Base-by-base conservation (phyloP, 2,797 vertebrate genomes). In the Hybognathus amarus region DNA sequence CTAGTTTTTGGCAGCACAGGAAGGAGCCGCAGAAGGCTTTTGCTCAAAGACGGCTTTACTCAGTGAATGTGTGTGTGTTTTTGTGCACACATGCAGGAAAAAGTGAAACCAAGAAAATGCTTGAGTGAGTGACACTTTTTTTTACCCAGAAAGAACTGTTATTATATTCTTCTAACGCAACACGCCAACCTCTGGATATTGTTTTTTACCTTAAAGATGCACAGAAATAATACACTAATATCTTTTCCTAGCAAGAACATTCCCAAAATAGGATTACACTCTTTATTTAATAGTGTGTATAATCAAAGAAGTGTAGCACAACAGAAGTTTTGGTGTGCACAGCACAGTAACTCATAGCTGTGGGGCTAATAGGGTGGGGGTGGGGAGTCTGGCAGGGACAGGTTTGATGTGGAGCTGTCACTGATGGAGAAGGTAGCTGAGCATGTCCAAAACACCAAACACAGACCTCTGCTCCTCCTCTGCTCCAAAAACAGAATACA, bases 401-500 rank as follows among this genome's bases (percentile, higher is more conserved):
- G 86, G 85, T 87, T 89, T 89, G 86, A 88, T 88, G 86, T 87
- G 86, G 82, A 87, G 86, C 87, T 87, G 87, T 88, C 87, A 88
- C 82, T 88, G 86, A 87, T 81, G 85, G 87, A 81, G 77, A 88
- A 83, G 86, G 83, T 93, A 94, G 93, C 89, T 88, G 89, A 87
- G 91, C 90, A 92, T 93, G 93, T 92, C 89, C 90, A 86, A 83
- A 84, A 89, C 86, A 88, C 89, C 89, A 88, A 92, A 93, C 91
- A 87, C 80, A 91, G 91, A 94, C 93, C 93, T 93, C 91, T 94
- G 89, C 92, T 87, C 87, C 86, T 89, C 85, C 86, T 89, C 87
- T 88, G 90, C 88, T 90, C 88, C 87, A 91, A 93, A 94, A 94
- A 94, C 93, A 94, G 94, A 93, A 95, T 94, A 93, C 89, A 92